phyloP scores from a whole-genome alignment of 2,113 vertebrate species.

The Semnornis frantzii region DNA sequence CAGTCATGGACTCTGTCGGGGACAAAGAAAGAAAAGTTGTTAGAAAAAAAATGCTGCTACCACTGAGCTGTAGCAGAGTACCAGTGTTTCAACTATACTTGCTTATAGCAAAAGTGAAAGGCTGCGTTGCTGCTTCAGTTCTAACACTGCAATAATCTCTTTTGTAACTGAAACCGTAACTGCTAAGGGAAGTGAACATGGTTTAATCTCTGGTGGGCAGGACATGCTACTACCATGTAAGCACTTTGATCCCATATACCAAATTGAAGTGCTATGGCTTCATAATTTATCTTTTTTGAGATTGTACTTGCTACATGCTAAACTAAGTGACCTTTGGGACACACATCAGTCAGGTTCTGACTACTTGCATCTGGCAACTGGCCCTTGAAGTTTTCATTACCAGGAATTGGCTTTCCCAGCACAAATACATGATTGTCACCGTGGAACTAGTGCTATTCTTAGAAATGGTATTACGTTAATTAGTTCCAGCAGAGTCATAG shows the following conservation, averaged over 20 bases:
- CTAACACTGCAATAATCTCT: slow-evolving; percentile 25
- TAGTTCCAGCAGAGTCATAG: background rate
- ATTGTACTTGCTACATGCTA: background rate
- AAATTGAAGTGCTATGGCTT: background rate
- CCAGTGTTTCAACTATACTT: background rate
- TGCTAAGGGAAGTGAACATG: background rate
- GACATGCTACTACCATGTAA: background rate
- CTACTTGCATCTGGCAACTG: background rate
- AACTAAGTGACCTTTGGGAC: slow-evolving; percentile 69
- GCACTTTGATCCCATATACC: background rate
- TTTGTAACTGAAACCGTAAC: background rate
- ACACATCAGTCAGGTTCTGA: background rate
- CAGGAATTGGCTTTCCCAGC: slow-evolving; percentile 17
- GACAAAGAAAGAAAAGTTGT: background rate
- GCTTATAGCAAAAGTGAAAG: background rate
- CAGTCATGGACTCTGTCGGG: slow-evolving; percentile 86
- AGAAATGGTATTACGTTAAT: background rate
- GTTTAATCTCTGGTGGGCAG: background rate
- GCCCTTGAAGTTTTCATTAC: background rate
- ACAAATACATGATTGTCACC: background rate
- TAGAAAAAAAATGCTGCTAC: slow-evolving; percentile 6
- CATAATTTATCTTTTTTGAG: background rate
- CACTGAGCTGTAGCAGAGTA: background rate
- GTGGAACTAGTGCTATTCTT: background rate
- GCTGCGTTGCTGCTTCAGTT: slow-evolving; percentile 44